phyloP scores from a whole-genome alignment of 2,888 invertebrate genomes.

The Galeopsomyia nigrocyanea region DNA sequence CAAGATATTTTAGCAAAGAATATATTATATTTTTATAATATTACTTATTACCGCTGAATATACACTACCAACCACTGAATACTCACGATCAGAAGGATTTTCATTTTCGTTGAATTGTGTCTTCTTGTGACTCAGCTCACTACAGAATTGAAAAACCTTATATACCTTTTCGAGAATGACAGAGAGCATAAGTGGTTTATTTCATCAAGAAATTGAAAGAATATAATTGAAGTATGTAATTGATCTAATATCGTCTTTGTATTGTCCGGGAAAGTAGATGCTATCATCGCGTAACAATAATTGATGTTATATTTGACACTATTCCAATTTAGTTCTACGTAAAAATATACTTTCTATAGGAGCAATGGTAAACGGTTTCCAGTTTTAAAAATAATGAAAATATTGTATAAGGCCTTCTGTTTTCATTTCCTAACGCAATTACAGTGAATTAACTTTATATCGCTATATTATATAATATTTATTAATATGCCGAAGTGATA shows the following conservation, averaged over 20 bases:
- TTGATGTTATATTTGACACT: slow-evolving; percentile 52
- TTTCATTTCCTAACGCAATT: no score
- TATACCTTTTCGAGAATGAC: slow-evolving; percentile 50
- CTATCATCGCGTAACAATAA: slow-evolving; percentile 59
- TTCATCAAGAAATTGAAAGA: slow-evolving; percentile 21
- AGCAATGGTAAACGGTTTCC: slow-evolving; percentile 17
- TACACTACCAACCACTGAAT: background rate
- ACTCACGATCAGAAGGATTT: slow-evolving; percentile 55
- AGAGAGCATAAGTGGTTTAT: background rate
- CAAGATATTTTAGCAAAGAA: no score
- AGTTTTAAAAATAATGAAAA: slow-evolving; percentile 3
- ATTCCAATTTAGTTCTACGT: slow-evolving; percentile 17
- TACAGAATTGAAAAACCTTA: slow-evolving; percentile 42
- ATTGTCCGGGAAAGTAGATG: slow-evolving; percentile 58
- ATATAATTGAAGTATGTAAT: slow-evolving; percentile 63
- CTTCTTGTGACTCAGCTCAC: slow-evolving; percentile 50
- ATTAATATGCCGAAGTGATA: no score
- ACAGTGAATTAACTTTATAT: no score
- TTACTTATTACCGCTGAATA: background rate
- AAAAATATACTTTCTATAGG: slow-evolving; percentile 22
- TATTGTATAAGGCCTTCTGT: no score
- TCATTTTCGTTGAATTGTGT: slow-evolving; percentile 58
- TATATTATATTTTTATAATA: no score
- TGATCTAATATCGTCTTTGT: slow-evolving; percentile 49
- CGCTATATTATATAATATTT: no score